Percentiles rank a stretch among this genome's conserved stretches.
Conservation (phyloP, 2,113 vertebrate species). For the Chauna torquata region DNA sequence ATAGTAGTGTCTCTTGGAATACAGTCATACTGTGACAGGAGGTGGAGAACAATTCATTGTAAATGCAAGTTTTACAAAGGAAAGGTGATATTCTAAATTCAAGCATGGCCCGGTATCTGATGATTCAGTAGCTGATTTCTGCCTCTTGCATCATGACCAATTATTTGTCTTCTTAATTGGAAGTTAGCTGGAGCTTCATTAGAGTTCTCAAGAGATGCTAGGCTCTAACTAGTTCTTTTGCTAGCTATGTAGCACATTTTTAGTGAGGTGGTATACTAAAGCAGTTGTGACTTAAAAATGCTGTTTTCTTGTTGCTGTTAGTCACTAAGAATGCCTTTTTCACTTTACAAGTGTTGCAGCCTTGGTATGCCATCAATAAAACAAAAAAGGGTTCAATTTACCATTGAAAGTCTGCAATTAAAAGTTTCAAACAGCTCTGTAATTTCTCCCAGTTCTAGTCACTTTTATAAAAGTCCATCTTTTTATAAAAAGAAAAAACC, state of each 20-base stretch:
- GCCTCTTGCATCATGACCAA: conserved; percentile 27
- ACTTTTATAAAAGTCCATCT: accelerated
- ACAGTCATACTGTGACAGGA: background rate
- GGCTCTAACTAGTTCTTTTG: background rate
- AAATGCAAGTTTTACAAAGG: background rate
- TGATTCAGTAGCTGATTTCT: conserved; percentile 5
- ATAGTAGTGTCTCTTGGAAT: background rate
- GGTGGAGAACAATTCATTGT: background rate
- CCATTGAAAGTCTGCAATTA: background rate
- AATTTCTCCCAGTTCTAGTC: background rate
- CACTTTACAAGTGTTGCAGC: background rate
- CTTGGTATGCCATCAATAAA: background rate
- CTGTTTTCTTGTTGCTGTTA: background rate
- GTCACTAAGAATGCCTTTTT: background rate
- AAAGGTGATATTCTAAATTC: background rate
- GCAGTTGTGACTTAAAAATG: background rate
- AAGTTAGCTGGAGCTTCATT: background rate
- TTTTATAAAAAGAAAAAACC: background rate
- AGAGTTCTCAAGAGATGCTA: background rate
- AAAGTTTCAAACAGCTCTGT: background rate
- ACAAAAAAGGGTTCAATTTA: background rate
- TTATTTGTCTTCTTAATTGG: background rate
- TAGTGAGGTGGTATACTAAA: background rate
- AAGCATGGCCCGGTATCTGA: background rate
- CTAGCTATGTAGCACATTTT: background rate